phyloP scores from a whole-genome alignment of 1,140 invertebrate genomes.

The Hylyphantes graminicola region DNA sequence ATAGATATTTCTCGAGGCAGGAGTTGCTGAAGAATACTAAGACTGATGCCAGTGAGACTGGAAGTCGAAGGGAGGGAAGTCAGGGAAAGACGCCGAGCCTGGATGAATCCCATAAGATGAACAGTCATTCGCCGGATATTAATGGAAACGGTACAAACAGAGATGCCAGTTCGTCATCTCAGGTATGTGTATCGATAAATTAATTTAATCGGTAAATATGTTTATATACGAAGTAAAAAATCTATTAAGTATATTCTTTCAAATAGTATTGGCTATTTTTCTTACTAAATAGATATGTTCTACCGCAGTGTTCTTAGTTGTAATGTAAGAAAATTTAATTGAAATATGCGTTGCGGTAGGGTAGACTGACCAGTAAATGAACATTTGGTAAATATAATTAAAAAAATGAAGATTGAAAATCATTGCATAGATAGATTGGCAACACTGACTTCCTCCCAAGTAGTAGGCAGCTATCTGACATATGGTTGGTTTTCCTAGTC shows the following conservation, averaged over 20 bases:
- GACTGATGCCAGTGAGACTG: conserved; percentile 51
- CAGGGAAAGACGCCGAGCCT: conserved; percentile 6
- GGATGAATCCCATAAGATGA: conserved; percentile 48
- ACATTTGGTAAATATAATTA: too few species aligned
- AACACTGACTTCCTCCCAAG: too few species aligned
- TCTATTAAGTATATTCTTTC: not conserved
- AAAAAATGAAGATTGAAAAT: too few species aligned
- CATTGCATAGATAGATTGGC: too few species aligned
- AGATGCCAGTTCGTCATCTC: conserved; percentile 34
- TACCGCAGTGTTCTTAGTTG: too few species aligned
- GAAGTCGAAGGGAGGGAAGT: conserved; percentile 32
- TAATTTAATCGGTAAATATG: not conserved
- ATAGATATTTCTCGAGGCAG: conserved; percentile 63
- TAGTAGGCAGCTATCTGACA: too few species aligned
- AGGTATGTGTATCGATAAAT: conserved; percentile 20
- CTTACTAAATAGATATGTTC: not conserved
- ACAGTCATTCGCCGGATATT: conserved; percentile 58
- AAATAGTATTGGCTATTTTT: too few species aligned
- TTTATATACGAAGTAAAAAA: not conserved
- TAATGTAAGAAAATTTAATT: not conserved
- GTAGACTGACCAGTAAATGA: too few species aligned
- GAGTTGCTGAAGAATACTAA: conserved; percentile 61
- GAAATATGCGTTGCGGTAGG: too few species aligned
- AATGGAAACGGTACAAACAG: conserved; percentile 46
- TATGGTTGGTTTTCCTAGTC: too few species aligned